Evolutionary conservation across 1,140 invertebrate genomes (phyloP), one percentile per base, ranked within the genome.

Genomic region (Zaprionus kolodkinae): DNA sequence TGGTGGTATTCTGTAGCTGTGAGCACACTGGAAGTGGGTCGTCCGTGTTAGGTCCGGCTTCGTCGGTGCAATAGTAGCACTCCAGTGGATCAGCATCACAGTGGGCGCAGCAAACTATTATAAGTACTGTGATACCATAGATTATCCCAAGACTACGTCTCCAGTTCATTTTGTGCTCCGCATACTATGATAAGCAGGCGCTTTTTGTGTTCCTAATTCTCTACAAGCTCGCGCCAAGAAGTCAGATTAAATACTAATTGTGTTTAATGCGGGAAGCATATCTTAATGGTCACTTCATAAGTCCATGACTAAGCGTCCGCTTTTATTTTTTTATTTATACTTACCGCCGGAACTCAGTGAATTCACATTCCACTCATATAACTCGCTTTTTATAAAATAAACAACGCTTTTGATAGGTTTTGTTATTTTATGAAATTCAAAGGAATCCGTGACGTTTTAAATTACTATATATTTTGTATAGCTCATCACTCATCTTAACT

Each of bases 11-110:
- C 6, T 7, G 12, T 0, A 65, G 7, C 0, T 65, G 5, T 0
- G 74, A 68, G 66, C 82, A 85, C 7, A 43, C 12, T 7, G 35
- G 55, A 7, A 43, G 25, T 6, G 6, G 21, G 1, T 7, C 27
- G 1, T 0, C 2, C 0, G 0, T 2, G 27, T 40, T 54, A 0
- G 40, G 1, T 6, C n/a, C 12, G 4, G 54, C 12, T 11, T 3
- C 9, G 0, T 74, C 63, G 7, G 0, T 27, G 63, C 78, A 81
- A 25, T 63, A 6, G 43, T 48, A 84, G 33, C 81, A 84, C 15
- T 72, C 40, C 7, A 75, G 3, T 43, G 43, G n/a, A 17, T 59
- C 72, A n/a, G 35, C 45, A 15, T 55, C 27, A 15, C 10, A 21
- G 12, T 35, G 27, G 43, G 48, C 33, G 38, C 27, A 25, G 35